phyloP scores from a whole-genome alignment of 2,797 vertebrate species.

The Poeciliopsis turneri region DNA sequence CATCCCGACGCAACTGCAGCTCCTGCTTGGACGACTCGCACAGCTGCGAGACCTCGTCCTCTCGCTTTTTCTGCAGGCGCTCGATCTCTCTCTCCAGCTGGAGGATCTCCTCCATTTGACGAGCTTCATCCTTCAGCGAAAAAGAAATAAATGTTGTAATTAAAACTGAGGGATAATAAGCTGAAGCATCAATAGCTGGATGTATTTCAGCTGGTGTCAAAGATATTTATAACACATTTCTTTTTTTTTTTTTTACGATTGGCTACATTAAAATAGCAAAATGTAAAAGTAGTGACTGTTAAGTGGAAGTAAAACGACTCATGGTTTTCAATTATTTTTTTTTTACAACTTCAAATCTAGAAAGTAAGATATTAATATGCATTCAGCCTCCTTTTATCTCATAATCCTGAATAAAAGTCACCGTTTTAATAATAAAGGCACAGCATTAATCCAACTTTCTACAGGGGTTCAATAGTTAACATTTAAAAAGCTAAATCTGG shows the following conservation, averaged over 20 bases:
- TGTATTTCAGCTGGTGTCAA: not conserved
- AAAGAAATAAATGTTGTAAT: not conserved
- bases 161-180: not conserved
- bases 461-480: not conserved
- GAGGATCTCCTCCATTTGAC: constrained; percentile 93
- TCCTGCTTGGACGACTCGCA: constrained; percentile 87
- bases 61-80: constrained; percentile 88
- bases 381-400: not conserved
- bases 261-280: not conserved
- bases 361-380: not conserved
- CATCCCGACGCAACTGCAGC: constrained; percentile 86
- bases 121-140: constrained; percentile 75
- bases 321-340: not conserved
- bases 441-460: not conserved
- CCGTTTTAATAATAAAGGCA: not conserved
- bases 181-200: not conserved
- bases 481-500: not conserved
- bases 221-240: not conserved
- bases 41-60: constrained; percentile 88
- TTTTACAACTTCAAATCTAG: no score
- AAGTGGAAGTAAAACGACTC: not conserved
- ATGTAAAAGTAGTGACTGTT: not conserved
- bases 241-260: not conserved
- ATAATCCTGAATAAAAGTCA: not conserved
- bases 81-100: constrained; percentile 91